Base-by-base conservation (phyloP, 37 sponge, comb jelly and placozoan species). In the Ianthella basta region DNA sequence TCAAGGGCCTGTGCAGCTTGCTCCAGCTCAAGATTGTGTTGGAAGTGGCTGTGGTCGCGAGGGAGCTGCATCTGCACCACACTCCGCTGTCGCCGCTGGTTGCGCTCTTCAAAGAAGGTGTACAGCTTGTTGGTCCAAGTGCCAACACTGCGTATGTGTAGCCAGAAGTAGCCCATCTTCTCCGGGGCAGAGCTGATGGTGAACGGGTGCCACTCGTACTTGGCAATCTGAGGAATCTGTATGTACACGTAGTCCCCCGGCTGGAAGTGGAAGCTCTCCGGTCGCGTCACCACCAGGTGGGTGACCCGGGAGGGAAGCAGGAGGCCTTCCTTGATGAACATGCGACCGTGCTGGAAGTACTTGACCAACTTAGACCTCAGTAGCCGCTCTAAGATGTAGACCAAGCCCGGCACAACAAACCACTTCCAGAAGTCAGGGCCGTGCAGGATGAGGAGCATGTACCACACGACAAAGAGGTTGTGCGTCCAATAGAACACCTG, bases 191-290 rank as follows among this genome's bases (percentile, higher is more conserved):
- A 89, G 85, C 90, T 89, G 18, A 95, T 95, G 20, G 95, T 95
- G 80, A 95, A 95, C 18, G 95, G 95, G 67, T 95, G 95, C 95
- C 95, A 95, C 63, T 95, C 95, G 35, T 95, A 95, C 55, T 86
- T 86, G 20, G 95, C 95, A 38, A 95, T 92, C n/a, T 57, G 29
- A 18, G 95, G 95, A 24, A 95, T 89, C 32, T 92, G 93, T 10
- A 95, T 27, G 69, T 88, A 95, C 6, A 89, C 60, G 74, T 95
- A 95, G 90, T 95, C 95, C 39, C 95, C 95, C 18, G 95, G 92
- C 39, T 95, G 87, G 54, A 86, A 95, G 25, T 54, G 41, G 86
- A 95, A 92, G 53, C 90, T 87, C 6, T 72, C 32, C 1, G 95
- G 92, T 55, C 91, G 78, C 0, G 82, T 83, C 53, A 95, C 79